Conservation (phyloP, 2,888 invertebrate genomes). For the Torymus aiolomorphi region DNA sequence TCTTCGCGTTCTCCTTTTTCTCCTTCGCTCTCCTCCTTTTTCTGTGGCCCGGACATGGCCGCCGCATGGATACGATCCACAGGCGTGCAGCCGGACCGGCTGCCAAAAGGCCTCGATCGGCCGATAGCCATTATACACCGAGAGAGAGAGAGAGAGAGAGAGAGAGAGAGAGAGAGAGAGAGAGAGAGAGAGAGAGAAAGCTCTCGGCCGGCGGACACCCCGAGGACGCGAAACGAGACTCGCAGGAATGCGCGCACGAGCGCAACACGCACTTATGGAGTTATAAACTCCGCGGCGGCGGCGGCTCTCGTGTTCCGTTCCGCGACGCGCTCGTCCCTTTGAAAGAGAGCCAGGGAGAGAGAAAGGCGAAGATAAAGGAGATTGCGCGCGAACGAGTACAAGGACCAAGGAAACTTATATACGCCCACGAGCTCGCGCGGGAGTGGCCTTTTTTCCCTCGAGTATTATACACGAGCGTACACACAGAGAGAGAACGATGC, state of each 20-base stretch:
- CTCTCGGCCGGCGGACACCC: slow-evolving; percentile 26
- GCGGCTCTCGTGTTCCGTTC: no score
- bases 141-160: slow-evolving; percentile 29
- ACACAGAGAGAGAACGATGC: no score
- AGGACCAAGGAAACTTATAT: slow-evolving; percentile 26
- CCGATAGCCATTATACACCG: slow-evolving; percentile 40
- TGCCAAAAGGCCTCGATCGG: slow-evolving; percentile 51
- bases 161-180: slow-evolving; percentile 38
- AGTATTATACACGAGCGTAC: slow-evolving; percentile 4
- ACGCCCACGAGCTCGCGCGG: slow-evolving; percentile 44
- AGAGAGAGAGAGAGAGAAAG: slow-evolving; percentile 32
- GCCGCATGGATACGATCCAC: slow-evolving; percentile 20
- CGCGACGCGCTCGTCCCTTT: no score
- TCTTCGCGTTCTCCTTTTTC: slow-evolving; percentile 11
- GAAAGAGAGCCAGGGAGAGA: slow-evolving; percentile 5
- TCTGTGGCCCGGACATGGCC: slow-evolving; percentile 26
- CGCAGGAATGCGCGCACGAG: slow-evolving; percentile 31
- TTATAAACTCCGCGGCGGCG: slow-evolving; percentile 18
- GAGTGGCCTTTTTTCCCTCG: slow-evolving; percentile 26
- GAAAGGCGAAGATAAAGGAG: slow-evolving; percentile 37
- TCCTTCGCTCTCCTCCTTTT: slow-evolving; percentile 19
- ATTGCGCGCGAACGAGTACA: slow-evolving; percentile 35
- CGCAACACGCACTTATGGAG: slow-evolving; percentile 33
- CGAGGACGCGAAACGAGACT: slow-evolving; percentile 46
- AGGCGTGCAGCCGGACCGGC: slow-evolving; percentile 20